Evolutionary conservation across 1,140 invertebrate species (phyloP).

Genomic region (Panagrolaimus sp.): DNA sequence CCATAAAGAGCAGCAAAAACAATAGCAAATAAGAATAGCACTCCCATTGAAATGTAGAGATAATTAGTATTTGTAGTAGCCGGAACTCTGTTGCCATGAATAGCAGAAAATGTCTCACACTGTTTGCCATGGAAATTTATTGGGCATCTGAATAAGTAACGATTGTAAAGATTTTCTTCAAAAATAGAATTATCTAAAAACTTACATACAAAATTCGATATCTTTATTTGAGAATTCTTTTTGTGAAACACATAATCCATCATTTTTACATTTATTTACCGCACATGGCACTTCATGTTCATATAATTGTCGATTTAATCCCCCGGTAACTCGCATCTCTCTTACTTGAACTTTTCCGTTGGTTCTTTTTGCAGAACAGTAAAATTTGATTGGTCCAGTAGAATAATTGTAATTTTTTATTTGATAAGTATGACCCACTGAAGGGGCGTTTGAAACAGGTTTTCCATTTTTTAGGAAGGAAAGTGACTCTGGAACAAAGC

Average conservation of each 20-base stretch:
- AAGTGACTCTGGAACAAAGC: not conserved
- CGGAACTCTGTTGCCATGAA: not conserved
- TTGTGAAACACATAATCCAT: not conserved
- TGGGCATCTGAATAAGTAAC: not conserved
- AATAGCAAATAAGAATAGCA: not conserved
- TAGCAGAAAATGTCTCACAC: not conserved
- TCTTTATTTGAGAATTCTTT: not conserved
- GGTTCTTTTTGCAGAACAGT: not conserved
- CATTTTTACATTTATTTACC: constrained; percentile 6
- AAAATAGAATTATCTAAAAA: not conserved
- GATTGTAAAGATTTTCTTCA: not conserved
- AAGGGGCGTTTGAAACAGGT: not conserved
- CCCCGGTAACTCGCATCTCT: not conserved
- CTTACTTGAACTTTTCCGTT: not conserved
- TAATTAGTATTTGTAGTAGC: constrained; percentile 1
- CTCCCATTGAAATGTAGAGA: constrained; percentile 4
- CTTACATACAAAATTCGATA: constrained; percentile 1
- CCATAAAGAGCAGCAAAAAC: not conserved
- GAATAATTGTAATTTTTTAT: constrained; percentile 5
- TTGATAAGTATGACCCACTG: not conserved
- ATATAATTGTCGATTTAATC: not conserved
- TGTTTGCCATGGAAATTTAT: not conserved
- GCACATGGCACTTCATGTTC: not conserved
- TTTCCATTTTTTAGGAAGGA: constrained; percentile 1
- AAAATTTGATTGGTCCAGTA: not conserved